phyloP scores from a whole-genome alignment of 2,888 invertebrate species.

The Noctua janthina region DNA sequence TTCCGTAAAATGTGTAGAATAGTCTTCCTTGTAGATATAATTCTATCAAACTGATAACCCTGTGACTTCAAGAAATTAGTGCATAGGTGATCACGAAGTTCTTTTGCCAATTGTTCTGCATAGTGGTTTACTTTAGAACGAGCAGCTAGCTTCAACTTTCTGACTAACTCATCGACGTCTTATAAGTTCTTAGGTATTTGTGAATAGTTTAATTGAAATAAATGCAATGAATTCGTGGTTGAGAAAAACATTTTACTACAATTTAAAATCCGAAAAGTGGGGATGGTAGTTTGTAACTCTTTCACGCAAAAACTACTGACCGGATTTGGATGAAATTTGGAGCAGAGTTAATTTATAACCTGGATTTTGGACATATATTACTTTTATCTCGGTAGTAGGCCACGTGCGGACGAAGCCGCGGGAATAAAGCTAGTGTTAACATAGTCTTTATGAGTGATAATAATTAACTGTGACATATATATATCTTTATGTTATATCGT shows the following conservation, averaged over 20 bases:
- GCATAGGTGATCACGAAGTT: background rate
- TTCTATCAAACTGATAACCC: background rate
- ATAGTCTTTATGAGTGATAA: background rate
- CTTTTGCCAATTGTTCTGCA: background rate
- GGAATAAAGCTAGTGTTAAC: background rate
- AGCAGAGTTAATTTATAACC: background rate
- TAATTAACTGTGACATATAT: background rate
- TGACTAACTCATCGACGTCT: background rate
- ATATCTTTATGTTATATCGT: no score
- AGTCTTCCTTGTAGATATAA: background rate
- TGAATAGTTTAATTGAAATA: background rate
- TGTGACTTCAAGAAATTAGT: background rate
- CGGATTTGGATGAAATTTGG: background rate
- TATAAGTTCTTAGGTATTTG: background rate
- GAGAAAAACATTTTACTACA: background rate
- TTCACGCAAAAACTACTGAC: no score
- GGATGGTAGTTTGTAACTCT: background rate
- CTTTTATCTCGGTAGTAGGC: background rate
- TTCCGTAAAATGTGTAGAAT: conserved; percentile 13
- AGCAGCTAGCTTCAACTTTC: background rate
- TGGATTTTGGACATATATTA: no score
- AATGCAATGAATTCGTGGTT: background rate
- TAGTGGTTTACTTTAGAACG: background rate
- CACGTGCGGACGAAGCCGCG: background rate
- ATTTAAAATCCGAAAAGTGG: background rate